A percentile compares a stretch with the other conserved stretches of the same genome.
Conservation (phyloP, 2,113 vertebrate species). For the Erythrocercus mccallii region DNA sequence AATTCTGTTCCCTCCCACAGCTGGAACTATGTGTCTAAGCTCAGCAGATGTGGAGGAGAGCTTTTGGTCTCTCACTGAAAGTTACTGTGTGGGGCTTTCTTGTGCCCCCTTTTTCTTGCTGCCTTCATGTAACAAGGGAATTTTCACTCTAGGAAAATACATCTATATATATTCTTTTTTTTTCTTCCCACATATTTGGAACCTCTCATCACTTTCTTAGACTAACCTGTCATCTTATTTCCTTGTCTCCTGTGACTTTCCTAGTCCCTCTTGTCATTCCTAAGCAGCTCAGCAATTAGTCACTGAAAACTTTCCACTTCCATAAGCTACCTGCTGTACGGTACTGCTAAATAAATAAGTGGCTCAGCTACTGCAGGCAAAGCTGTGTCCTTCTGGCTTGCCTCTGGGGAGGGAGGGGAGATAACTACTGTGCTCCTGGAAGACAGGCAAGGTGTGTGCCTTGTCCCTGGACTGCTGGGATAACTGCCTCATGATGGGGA, state of each 20-base stretch:
- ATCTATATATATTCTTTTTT: not conserved
- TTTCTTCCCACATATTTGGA: not conserved
- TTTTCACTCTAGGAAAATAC: not conserved
- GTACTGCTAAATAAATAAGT: conserved; percentile 30
- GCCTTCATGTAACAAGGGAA: not conserved
- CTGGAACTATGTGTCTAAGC: not conserved
- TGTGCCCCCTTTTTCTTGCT: not conserved
- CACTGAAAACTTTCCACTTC: conserved; percentile 48
- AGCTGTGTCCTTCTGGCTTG: not conserved
- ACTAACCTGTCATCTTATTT: not conserved
- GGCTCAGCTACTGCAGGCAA: conserved; percentile 19
- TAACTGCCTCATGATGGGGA: not conserved
- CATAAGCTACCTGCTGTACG: conserved; percentile 20
- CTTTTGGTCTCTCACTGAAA: not conserved
- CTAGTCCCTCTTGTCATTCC: conserved; percentile 28
- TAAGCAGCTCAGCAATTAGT: conserved; percentile 46
- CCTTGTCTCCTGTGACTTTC: not conserved
- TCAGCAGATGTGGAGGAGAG: not conserved
- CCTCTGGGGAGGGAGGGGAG: not conserved
- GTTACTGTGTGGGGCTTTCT: not conserved
- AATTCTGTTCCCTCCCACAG: not conserved
- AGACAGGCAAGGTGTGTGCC: not conserved
- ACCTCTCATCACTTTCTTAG: not conserved
- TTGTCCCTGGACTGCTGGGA: not conserved
- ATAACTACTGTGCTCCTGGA: not conserved